These are phyloP conservation scores for Monodelphis domestica DNA, from an alignment of 2,797 vertebrate genomes.

Conservation along the genomic window DNA sequence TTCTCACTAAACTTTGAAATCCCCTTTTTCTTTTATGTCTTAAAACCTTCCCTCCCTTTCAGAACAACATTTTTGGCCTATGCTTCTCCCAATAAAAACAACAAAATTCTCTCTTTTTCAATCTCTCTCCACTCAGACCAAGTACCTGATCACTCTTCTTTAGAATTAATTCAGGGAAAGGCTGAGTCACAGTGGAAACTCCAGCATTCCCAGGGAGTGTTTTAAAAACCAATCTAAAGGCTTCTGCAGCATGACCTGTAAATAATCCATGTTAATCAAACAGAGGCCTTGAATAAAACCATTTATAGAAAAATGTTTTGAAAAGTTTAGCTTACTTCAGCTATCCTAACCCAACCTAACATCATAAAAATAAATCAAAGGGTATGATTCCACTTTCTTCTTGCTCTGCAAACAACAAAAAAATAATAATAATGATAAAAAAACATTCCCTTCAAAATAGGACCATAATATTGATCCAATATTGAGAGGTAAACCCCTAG, in stretches of 20 bases:
- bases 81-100: background rate
- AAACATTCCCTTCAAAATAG: background rate
- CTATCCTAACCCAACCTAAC: background rate
- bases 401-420: background rate
- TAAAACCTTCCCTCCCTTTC: background rate
- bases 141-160: background rate
- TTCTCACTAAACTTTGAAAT: background rate
- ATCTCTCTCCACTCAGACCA: background rate
- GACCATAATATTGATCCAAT: background rate
- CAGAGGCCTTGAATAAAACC: background rate
- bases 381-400: background rate
- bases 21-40: background rate
- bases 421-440: no score
- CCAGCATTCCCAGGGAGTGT: background rate
- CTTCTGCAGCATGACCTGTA: background rate
- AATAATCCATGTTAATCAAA: constrained; percentile 2
- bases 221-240: background rate
- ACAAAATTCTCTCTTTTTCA: background rate
- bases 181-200: background rate
- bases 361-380: background rate
- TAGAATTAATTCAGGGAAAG: background rate
- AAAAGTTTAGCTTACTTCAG: background rate
- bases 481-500: background rate
- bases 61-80: background rate
- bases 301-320: background rate